Base-by-base conservation (phyloP, 2,113 vertebrate species). In the Saiga tatarica region DNA sequence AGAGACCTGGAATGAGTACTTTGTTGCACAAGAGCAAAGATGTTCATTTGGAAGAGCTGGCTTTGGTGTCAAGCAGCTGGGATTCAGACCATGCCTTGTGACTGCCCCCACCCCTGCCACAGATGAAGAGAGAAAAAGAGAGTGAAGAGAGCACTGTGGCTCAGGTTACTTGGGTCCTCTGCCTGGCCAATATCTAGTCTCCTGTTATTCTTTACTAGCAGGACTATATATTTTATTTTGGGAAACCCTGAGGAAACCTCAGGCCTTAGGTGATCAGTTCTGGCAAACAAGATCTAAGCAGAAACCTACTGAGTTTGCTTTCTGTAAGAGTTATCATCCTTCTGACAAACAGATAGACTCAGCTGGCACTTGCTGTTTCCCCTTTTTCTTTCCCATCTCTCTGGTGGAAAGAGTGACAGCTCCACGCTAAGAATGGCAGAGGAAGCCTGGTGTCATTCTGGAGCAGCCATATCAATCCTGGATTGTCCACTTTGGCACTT, bases 41-140 rank as follows among this genome's bases (percentile, higher is more conserved):
- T 33, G 78, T 25, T 33, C 33, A 12, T 39, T 36, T n/a, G 74
- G 21, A 52, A 17, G 30, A 86, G 45, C 7, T 62, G 36, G 25
- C 1, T 79, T 83, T 92, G 30, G 10, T 42, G 21, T 26, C 19
- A 19, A 92, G 36, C 10, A 62, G 36, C 1, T 90, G 81, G 14
- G 23, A 78, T 81, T 47, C 30, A 45, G n/a, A 16, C 19, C 16
- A 64, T 15, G 6, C 13, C 7, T 14, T 74, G 5, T 42, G 9
- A 3, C 5, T 78, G 16, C 1, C 6, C 25, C 12, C 5, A 42
- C 17, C 26, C 33, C 13, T 1, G 2, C 1, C 36, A 30, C 13
- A 2, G 16, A 53, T 11, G 4, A 42, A 60, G 21, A 81, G 11
- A 26, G 23, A 42, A 19, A 55, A 33, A 11, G 3, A 21, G 26